Evolutionary conservation across 2,888 invertebrate genomes (phyloP).

Genomic region (Callinectes sapidus): DNA sequence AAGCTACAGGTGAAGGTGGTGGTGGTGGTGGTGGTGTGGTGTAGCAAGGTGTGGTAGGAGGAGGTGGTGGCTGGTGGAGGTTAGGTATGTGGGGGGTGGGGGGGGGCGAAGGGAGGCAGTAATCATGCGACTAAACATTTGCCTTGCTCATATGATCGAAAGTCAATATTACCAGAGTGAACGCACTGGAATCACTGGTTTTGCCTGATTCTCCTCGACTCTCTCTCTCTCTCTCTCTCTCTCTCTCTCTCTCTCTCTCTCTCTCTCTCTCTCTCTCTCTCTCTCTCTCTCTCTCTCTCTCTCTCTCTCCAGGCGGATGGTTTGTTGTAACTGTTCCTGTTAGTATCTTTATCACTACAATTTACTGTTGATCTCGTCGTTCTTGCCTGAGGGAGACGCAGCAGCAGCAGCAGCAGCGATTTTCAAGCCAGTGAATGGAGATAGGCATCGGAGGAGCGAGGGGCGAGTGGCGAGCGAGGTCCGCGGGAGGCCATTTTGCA

Average conservation of each 20-base stretch:
- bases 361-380: neutral
- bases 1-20: neutral
- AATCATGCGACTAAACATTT: neutral
- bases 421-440: neutral
- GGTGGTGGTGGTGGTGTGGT: neutral
- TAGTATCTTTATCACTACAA: neutral
- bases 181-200: neutral
- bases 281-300: slow-evolving; percentile 27
- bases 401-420: neutral
- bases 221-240: neutral
- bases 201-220: neutral
- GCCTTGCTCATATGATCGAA: slow-evolving; percentile 12
- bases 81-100: neutral
- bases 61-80: neutral
- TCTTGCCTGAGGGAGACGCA: neutral
- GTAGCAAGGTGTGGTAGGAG: neutral
- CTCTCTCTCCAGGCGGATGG: neutral
- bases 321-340: neutral
- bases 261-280: slow-evolving; percentile 37
- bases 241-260: slow-evolving; percentile 29
- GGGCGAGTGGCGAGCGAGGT: neutral
- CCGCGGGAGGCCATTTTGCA: slow-evolving; percentile 6
- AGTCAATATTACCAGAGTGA: slow-evolving; percentile 24
- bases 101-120: neutral
- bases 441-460: neutral